These are phyloP conservation scores for Drosophila arizonae DNA, from an alignment of 1,140 invertebrate genomes.

Conservation along the genomic window DNA sequence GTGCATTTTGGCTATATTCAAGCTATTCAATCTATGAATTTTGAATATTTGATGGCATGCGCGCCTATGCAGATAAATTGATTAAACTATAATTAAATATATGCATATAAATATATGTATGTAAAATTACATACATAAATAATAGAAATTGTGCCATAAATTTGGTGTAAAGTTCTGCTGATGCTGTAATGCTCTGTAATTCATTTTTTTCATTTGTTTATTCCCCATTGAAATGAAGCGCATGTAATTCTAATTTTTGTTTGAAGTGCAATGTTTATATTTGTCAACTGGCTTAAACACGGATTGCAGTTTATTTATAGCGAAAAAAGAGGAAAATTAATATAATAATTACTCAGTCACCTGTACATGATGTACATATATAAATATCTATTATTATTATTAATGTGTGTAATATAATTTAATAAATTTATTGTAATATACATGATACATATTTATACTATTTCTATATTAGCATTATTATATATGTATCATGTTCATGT, in stretches of 20 bases:
- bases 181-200: background rate
- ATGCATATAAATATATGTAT: background rate
- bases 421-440: too few species aligned
- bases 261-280: background rate
- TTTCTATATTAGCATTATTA: too few species aligned
- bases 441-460: too few species aligned
- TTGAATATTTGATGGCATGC: slow-evolving; percentile 1
- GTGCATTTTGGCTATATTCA: background rate
- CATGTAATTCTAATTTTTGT: background rate
- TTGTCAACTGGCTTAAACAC: background rate
- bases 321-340: background rate
- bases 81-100: slow-evolving; percentile 22
- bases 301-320: background rate
- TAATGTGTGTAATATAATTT: too few species aligned
- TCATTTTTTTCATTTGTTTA: slow-evolving; percentile 1
- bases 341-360: too few species aligned
- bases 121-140: background rate
- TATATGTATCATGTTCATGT: too few species aligned
- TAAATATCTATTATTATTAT: too few species aligned
- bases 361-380: too few species aligned
- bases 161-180: background rate
- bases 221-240: background rate
- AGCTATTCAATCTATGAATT: slow-evolving; percentile 8
- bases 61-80: slow-evolving; percentile 7
- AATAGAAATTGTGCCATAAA: background rate